Base-by-base conservation (phyloP, 2,888 invertebrate genomes). In the Melolontha melolontha region DNA sequence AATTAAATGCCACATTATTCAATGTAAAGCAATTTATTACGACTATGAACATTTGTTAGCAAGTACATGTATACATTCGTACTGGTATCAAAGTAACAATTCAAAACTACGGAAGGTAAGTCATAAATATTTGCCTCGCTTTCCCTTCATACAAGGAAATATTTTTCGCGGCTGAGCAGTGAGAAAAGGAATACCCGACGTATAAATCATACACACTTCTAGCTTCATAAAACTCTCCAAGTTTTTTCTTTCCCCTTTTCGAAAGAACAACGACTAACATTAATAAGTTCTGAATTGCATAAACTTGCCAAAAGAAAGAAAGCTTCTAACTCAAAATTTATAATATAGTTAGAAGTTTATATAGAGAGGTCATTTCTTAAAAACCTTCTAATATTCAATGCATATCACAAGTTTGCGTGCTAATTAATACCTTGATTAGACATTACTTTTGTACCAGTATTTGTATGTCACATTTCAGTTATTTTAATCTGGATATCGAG, bases 31-130 rank as follows among this genome's bases (percentile, higher is more conserved):
- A 22, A 55, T 55, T 17, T 41, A 41, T 55, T 41, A 11, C 17
- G 22, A 41, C 40, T 40, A 22, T n/a, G n/a, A 17, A 17, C 57
- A 42, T 57, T 57, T 57, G 42, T 57, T 42, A 42, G 17, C 42
- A 17, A 29, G 40, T 54, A 40, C 40, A 54, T 40, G 17, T 40
- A 14, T 54, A 14, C 51, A 6, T 14, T 29, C 51, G 12, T 29
- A 52, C 51, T 6, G 11, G 11, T 39, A 17, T 40, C 14, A 59
- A 44, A 44, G 44, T 29, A 59, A 59, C 59, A 59, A 59, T 59
- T 59, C 59, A 59, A 44, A 59, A 59, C 44, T 44, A 44, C 59
- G 59, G 59, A 59, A 59, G 59, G 59, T 59, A 29, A 29, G 59
- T 29, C 29, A 59, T 59, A 59, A 59, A 59, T 59, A 59, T 59